These are phyloP conservation scores for Montipora capricornis DNA, from an alignment of 64 coral and sea anemone species.

Conservation along the genomic window DNA sequence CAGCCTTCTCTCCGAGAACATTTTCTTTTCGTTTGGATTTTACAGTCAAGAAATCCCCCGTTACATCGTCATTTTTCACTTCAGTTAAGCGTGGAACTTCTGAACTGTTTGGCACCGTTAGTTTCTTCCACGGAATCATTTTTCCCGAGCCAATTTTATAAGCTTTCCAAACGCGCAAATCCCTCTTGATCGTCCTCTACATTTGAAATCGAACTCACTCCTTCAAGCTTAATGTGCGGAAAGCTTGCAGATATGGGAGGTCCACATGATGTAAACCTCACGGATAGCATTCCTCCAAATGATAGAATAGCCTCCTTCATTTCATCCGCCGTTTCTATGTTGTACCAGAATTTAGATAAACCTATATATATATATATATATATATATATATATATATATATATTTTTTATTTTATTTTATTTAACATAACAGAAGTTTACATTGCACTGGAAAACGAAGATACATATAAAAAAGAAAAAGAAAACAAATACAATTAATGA, in stretches of 20 bases:
- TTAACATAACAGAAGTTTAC: too few species aligned
- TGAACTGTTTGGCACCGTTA: neutral
- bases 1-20: neutral
- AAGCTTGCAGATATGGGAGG: too few species aligned
- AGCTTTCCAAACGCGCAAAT: neutral
- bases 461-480: too few species aligned
- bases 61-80: neutral
- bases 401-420: too few species aligned
- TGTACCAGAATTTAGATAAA: too few species aligned
- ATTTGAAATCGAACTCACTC: neutral
- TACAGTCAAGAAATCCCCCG: neutral
- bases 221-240: too few species aligned
- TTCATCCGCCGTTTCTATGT: too few species aligned
- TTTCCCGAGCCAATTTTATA: conserved; percentile 22
- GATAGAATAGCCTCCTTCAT: conserved; percentile 6
- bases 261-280: too few species aligned
- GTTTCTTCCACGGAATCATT: neutral
- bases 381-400: too few species aligned
- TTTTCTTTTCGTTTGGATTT: conserved; percentile 1
- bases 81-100: neutral
- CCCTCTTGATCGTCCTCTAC: conserved; percentile 7
- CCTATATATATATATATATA: too few species aligned
- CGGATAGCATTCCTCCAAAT: neutral
- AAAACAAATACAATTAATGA: too few species aligned
- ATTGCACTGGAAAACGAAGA: too few species aligned